These are phyloP conservation scores for Benthosema pterotum DNA, from an alignment of 2,797 vertebrate genomes.

Conservation along the genomic window DNA sequence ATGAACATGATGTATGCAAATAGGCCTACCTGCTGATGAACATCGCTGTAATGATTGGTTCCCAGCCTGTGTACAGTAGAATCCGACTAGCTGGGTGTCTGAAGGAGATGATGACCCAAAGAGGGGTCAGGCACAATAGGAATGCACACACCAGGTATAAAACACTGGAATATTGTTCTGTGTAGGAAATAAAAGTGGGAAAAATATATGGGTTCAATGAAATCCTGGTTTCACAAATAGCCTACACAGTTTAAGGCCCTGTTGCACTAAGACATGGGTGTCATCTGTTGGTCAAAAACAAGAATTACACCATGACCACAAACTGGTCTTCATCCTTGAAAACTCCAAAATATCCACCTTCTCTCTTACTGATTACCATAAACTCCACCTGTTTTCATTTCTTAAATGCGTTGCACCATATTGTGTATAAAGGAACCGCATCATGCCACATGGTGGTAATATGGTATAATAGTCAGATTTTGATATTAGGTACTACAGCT, in stretches of 20 bases:
- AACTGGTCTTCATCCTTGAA: neutral
- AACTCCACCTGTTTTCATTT: too few relatives aligned
- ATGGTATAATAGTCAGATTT: too few relatives aligned
- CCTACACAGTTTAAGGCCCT: too few relatives aligned
- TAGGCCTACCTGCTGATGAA: conserved; percentile 89
- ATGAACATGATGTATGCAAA: neutral
- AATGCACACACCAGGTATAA: conserved; percentile 88
- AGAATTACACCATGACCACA: conserved; percentile 4
- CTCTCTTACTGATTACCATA: neutral
- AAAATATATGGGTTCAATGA: neutral
- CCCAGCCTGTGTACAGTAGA: conserved; percentile 92
- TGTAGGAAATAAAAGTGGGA: conserved; percentile 10
- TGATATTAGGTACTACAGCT: too few relatives aligned
- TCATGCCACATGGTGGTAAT: too few relatives aligned
- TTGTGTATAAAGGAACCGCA: too few relatives aligned
- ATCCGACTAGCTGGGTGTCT: conserved; percentile 90
- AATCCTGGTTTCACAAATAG: too few relatives aligned
- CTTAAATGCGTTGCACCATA: too few relatives aligned
- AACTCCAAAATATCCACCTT: neutral
- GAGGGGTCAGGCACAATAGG: conserved; percentile 88
- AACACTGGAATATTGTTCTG: conserved; percentile 86
- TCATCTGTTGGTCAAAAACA: conserved; percentile 22
- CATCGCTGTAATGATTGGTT: conserved; percentile 94
- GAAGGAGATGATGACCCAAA: conserved; percentile 88
- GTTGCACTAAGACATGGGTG: neutral